Conservation (phyloP, 2,113 vertebrate species). For the Meriones unguiculatus region DNA sequence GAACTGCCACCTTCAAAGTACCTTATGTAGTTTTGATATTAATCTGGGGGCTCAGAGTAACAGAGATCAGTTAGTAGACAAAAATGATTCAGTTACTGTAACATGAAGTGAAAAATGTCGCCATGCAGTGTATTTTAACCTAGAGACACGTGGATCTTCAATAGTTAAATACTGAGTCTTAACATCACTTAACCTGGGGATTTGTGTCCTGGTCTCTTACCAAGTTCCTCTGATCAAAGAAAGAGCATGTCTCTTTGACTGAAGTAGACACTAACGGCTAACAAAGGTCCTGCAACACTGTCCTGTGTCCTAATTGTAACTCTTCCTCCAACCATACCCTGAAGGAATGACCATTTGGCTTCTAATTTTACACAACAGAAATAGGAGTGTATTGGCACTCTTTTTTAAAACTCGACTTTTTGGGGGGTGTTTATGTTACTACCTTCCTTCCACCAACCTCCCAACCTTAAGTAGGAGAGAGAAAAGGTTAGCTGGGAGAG, state of each 20-base stretch:
- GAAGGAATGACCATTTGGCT: neutral
- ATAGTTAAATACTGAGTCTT: neutral
- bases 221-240: neutral
- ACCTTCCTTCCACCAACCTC: too few relatives aligned
- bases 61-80: neutral
- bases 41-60: neutral
- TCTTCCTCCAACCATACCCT: neutral
- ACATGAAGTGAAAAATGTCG: neutral
- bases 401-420: too few relatives aligned
- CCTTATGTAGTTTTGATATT: neutral
- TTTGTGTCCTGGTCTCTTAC: neutral
- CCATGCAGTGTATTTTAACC: neutral
- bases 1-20: neutral
- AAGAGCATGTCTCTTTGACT: neutral
- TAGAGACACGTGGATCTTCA: neutral
- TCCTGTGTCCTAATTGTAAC: neutral
- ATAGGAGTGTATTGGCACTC: neutral
- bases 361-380: neutral
- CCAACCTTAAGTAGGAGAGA: too few relatives aligned
- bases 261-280: neutral
- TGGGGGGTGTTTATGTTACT: too few relatives aligned
- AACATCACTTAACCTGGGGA: neutral
- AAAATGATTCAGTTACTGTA: neutral
- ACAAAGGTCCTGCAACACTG: neutral
- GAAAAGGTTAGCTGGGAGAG: too few relatives aligned